These are phyloP conservation scores for Botia almorhae DNA, from an alignment of 2,797 vertebrate species.

Conservation along the genomic window DNA sequence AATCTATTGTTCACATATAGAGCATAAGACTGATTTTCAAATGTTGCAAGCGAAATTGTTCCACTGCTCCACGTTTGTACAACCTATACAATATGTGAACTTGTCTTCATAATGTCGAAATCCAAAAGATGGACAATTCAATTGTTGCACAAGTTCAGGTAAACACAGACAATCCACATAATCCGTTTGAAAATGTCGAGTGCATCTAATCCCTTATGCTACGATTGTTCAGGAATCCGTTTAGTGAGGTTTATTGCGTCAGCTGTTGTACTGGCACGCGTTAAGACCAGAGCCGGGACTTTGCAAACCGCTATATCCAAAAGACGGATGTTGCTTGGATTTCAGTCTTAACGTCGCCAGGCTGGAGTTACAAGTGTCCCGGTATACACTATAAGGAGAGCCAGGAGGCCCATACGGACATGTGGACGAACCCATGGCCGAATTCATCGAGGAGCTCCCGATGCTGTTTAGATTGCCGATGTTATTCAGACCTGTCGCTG, in stretches of 20 bases:
- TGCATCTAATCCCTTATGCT: conserved; percentile 89
- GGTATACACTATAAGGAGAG: conserved; percentile 95
- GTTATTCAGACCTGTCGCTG: conserved; percentile 91
- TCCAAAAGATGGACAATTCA: conserved; percentile 74
- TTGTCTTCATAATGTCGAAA: conserved; percentile 73
- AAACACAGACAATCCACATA: conserved; percentile 89
- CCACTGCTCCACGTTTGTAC: background rate
- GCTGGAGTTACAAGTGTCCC: conserved; percentile 98
- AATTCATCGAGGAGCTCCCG: conserved; percentile 90
- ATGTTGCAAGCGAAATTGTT: background rate
- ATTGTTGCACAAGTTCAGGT: too few relatives aligned
- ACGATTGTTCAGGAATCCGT: conserved; percentile 29
- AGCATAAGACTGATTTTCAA: conserved; percentile 1
- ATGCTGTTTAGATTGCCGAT: conserved; percentile 94
- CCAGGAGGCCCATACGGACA: conserved; percentile 94
- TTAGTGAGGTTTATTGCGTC: conserved; percentile 72
- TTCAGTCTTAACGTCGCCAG: conserved; percentile 96
- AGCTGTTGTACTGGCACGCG: conserved; percentile 98
- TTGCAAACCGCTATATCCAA: conserved; percentile 94
- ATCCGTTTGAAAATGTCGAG: conserved; percentile 84
- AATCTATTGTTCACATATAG: background rate
- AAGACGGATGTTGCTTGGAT: conserved; percentile 96
- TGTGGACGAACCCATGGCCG: conserved; percentile 91
- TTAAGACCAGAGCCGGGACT: conserved; percentile 92
- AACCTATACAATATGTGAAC: conserved; percentile 74